Evolutionary conservation across 1,140 invertebrate species (phyloP).

Genomic region (Hermetia illucens): DNA sequence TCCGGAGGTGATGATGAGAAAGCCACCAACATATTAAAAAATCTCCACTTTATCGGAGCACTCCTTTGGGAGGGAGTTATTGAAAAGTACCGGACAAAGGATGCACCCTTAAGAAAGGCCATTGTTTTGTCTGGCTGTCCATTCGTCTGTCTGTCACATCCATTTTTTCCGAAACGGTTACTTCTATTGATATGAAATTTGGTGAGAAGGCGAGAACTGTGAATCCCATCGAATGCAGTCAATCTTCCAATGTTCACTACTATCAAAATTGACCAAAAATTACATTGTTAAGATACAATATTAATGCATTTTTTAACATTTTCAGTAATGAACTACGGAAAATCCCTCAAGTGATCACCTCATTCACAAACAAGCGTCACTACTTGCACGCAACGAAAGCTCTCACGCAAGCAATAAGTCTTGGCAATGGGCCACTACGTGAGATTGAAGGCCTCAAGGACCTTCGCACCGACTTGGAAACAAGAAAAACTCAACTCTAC

Average conservation of each 20-base stretch:
- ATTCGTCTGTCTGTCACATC: too few relatives aligned
- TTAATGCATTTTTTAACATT: conserved; percentile 8
- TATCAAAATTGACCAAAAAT: background rate
- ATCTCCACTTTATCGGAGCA: too few relatives aligned
- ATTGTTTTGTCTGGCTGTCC: too few relatives aligned
- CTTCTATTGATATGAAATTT: too few relatives aligned
- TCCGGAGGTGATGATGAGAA: too few relatives aligned
- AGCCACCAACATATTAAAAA: too few relatives aligned
- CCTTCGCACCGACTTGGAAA: conserved; percentile 52
- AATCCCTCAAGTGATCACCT: conserved; percentile 60
- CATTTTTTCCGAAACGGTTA: too few relatives aligned
- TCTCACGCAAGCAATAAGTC: conserved; percentile 51
- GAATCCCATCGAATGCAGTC: too few relatives aligned
- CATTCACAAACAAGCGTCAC: conserved; percentile 55
- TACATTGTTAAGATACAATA: background rate
- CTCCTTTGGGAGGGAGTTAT: too few relatives aligned
- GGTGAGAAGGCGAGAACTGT: too few relatives aligned
- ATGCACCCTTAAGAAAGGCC: too few relatives aligned
- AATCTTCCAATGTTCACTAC: background rate
- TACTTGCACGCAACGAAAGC: conserved; percentile 78
- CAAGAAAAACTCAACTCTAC: conserved; percentile 59
- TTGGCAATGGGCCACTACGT: conserved; percentile 54
- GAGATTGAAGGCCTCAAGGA: conserved; percentile 71
- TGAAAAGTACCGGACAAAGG: too few relatives aligned
- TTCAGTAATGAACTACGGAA: conserved; percentile 60